phyloP scores from a whole-genome alignment of 2,888 invertebrate species.

The Drosophila anceps region DNA sequence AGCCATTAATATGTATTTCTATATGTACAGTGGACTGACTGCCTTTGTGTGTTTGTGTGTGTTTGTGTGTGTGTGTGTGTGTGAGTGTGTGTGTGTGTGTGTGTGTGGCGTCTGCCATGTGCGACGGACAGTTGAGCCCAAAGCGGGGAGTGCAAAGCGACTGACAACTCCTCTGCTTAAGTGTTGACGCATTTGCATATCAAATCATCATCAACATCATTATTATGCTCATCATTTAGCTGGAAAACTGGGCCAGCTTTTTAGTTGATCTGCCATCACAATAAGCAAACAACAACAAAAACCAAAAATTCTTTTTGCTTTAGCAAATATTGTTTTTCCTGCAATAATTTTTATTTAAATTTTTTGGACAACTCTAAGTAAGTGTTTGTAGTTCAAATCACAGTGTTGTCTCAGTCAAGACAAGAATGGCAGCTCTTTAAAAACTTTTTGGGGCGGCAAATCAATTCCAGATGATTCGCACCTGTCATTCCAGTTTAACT shows the following conservation, averaged over 20 bases:
- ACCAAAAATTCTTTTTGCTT: background rate
- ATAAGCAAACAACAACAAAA: slow-evolving; percentile 10
- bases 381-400: background rate
- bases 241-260: slow-evolving; percentile 43
- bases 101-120: slow-evolving; percentile 19
- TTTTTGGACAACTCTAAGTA: background rate
- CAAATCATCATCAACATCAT: slow-evolving; percentile 41
- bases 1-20: slow-evolving; percentile 66
- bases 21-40: slow-evolving; percentile 12
- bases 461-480: background rate
- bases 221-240: background rate
- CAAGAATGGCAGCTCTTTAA: background rate
- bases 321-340: slow-evolving; percentile 12
- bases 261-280: slow-evolving; percentile 34
- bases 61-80: slow-evolving; percentile 10
- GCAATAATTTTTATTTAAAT: slow-evolving; percentile 6
- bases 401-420: slow-evolving; percentile 2
- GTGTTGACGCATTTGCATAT: slow-evolving; percentile 62
- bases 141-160: background rate
- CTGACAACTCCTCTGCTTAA: slow-evolving; percentile 26
- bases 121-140: slow-evolving; percentile 32
- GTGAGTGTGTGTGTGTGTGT: background rate
- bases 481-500: background rate
- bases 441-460: background rate
- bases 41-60: background rate